Evolutionary conservation across 2,113 vertebrate genomes (phyloP).

Genomic region (Oxyura jamaicensis): DNA sequence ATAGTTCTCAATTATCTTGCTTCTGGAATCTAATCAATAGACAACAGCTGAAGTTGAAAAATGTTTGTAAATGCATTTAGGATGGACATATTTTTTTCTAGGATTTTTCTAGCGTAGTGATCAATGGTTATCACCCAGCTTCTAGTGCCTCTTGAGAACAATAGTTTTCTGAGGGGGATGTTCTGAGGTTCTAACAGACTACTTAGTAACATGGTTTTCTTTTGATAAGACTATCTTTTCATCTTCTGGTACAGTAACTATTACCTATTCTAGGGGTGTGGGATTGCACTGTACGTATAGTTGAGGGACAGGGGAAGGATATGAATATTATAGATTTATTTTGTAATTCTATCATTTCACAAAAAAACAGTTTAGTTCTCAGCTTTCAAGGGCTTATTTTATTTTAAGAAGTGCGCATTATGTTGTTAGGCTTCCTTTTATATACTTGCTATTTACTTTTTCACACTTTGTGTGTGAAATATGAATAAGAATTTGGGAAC

Average conservation of each 20-base stretch:
- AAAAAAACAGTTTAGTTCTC: not conserved
- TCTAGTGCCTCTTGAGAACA: not conserved
- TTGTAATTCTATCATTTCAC: not conserved
- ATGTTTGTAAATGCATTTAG: not conserved
- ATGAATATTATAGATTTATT: conserved; percentile 7
- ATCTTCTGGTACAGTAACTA: not conserved
- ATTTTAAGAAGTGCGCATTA: not conserved
- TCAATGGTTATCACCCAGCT: not conserved
- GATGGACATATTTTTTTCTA: not conserved
- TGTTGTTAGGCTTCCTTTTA: not conserved
- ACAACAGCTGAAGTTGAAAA: not conserved
- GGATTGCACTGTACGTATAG: not conserved
- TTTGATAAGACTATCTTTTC: not conserved
- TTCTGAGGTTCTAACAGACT: not conserved
- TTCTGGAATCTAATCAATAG: not conserved
- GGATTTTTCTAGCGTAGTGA: not conserved
- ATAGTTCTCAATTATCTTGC: not conserved
- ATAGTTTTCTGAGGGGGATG: not conserved
- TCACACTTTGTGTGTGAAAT: not conserved
- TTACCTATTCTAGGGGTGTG: not conserved
- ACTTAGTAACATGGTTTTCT: not conserved
- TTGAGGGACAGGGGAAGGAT: not conserved
- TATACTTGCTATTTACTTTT: not conserved
- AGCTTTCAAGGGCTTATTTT: not conserved
- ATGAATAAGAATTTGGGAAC: not conserved